These are phyloP conservation scores for Drosophila novamexicana DNA, from an alignment of 1,140 invertebrate species.

Conservation along the genomic window DNA sequence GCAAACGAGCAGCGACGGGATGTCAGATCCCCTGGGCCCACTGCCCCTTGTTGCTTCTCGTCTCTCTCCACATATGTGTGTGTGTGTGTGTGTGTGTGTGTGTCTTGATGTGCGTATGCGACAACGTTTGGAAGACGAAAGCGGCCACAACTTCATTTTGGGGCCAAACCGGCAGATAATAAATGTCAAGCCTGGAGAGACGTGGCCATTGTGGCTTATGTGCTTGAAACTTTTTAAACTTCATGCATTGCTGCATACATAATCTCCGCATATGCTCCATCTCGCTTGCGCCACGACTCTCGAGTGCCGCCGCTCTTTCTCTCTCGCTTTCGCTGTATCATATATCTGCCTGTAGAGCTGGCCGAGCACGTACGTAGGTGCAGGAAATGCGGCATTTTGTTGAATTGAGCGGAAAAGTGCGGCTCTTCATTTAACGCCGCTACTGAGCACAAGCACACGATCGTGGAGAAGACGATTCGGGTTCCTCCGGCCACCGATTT, in stretches of 20 bases:
- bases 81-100: not conserved
- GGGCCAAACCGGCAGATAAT: conserved; percentile 64
- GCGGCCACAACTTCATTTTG: conserved; percentile 54
- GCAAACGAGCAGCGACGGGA: conserved; percentile 50
- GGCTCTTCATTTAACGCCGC: conserved; percentile 38
- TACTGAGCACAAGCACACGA: conserved; percentile 19
- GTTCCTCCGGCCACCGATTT: not conserved
- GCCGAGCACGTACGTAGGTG: conserved; percentile 40
- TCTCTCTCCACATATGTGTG: conserved; percentile 17
- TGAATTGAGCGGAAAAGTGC: conserved; percentile 52
- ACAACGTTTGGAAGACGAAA: conserved; percentile 31
- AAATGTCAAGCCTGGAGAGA: conserved; percentile 75
- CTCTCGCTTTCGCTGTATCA: not conserved
- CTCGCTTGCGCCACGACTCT: not conserved
- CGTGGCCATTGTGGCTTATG: conserved; percentile 78
- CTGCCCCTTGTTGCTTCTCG: not conserved
- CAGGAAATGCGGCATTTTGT: conserved; percentile 52
- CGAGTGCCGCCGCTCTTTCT: not conserved
- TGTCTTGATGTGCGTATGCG: conserved; percentile 23
- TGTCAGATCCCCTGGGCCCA: conserved; percentile 24
- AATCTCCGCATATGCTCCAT: conserved; percentile 62
- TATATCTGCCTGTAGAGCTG: not conserved
- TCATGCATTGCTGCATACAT: conserved; percentile 66
- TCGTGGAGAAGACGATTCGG: conserved; percentile 17
- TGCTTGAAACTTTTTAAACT: conserved; percentile 74